Evolutionary conservation across 1,140 invertebrate genomes (phyloP).

Genomic region (Globodera rostochiensis): DNA sequence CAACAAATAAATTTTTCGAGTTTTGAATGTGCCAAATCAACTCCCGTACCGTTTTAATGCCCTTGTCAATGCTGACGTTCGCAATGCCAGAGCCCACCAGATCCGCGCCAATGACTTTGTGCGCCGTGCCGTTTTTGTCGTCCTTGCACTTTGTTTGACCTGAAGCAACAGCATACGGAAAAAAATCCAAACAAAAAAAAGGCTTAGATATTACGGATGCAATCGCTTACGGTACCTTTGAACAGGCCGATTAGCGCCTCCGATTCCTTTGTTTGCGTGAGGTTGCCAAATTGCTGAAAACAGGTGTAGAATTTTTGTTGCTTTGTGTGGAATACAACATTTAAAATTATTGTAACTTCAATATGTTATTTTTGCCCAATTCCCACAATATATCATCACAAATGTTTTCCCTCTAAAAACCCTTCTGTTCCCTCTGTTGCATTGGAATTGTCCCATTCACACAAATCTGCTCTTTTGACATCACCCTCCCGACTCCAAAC

Average conservation of each 20-base stretch:
- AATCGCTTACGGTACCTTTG: constrained; percentile 79
- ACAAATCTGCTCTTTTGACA: too few species aligned
- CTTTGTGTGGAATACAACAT: too few species aligned
- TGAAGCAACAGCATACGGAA: background rate
- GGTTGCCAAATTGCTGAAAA: constrained; percentile 78
- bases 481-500: too few species aligned
- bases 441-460: too few species aligned
- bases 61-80: constrained; percentile 95
- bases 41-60: constrained; percentile 73
- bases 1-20: background rate
- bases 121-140: constrained; percentile 87
- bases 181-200: too few species aligned
- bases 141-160: constrained; percentile 90
- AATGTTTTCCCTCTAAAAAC: too few species aligned
- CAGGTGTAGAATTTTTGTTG: background rate
- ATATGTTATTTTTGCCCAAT: too few species aligned
- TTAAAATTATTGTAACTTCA: too few species aligned
- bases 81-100: constrained; percentile 97
- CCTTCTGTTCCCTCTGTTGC: too few species aligned
- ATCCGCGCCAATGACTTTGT: constrained; percentile 86
- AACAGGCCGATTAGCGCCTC: constrained; percentile 91
- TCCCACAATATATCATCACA: too few species aligned
- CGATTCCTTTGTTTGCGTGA: constrained; percentile 85
- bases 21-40: background rate
- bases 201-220: background rate